Base-by-base conservation (phyloP, 2,113 vertebrate species). In the Galemys pyrenaicus region DNA sequence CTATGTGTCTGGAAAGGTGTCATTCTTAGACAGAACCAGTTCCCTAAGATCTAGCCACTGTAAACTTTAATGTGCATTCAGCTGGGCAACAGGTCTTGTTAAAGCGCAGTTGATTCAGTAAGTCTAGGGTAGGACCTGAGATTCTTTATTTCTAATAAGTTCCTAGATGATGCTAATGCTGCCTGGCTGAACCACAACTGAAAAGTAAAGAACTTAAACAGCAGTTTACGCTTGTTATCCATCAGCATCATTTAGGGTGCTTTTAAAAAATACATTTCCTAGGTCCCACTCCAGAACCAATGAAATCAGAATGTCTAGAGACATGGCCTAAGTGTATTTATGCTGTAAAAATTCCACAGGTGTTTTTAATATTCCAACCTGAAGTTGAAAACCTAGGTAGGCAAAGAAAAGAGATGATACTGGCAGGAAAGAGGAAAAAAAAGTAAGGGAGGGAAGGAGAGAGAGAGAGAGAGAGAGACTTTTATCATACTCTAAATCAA, bases 361-460 rank as follows among this genome's bases (percentile, higher is more conserved):
- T 96, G 83, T 89, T 93, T 86, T 46, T 86, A 83, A 80, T 67
- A 74, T 54, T n/a, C 46, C 79, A 93, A 30, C 7, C 9, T 80
- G 58, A 64, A 19, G 9, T 19, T 54, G 16, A 86, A 24, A 94
- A 71, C n/a, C 24, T 71, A 68, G 30, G 17, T 74, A 75, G n/a
- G 56, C 41, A 73, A 87, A 74, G 35, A 64, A 68, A 79, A 91
- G 13, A 44, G 44, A 2, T 39, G 10, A n/a, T 37, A 44, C 15
- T 77, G 51, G 16, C 26, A 83, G 39, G 41, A 49, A 15, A 26
- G 3, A n/a, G 2, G 10, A 9, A 11, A 67, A 41, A 82, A 44
- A 6, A 6, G 11, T 17, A 44, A 37, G 9, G 12, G 1, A 28
- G 26, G 13, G 3, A 11, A 8, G 5, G 0, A 10, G 1, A 67